Percentiles rank a stretch among this genome's conserved stretches.
Conservation (phyloP, 2,797 vertebrate genomes). For the Psittacula derbiana region DNA sequence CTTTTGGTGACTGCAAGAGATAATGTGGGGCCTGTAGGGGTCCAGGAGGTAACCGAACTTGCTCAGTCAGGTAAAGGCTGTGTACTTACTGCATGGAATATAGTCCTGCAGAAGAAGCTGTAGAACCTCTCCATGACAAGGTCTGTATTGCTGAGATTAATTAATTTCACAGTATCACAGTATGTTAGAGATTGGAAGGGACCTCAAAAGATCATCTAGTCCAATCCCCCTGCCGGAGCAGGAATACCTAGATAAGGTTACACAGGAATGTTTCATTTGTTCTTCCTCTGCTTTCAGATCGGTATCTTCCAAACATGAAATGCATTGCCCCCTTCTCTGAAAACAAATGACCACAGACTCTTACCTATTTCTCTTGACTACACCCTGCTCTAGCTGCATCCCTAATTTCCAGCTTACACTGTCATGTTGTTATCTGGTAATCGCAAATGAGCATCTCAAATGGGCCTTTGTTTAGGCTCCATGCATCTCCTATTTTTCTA, state of each 20-base stretch:
- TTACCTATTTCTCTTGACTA: neutral
- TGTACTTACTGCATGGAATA: neutral
- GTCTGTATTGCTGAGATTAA: neutral
- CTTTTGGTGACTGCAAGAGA: neutral
- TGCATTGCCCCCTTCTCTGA: too few species aligned
- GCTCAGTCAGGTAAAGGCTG: neutral
- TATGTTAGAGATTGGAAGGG: too few species aligned
- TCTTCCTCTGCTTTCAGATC: neutral
- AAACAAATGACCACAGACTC: fast-evolving
- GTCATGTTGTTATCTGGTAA: neutral
- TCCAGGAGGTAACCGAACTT: neutral
- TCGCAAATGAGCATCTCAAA: neutral
- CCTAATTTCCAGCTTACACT: neutral
- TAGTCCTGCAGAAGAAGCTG: neutral
- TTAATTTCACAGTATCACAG: too few species aligned
- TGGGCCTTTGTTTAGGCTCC: neutral
- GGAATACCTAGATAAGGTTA: too few species aligned
- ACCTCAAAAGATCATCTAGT: too few species aligned
- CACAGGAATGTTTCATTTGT: too few species aligned
- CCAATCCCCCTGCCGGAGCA: too few species aligned
- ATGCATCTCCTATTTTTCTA: neutral
- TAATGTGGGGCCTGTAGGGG: neutral
- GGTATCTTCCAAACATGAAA: neutral
- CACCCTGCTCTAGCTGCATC: neutral
- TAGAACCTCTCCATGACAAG: neutral